Evolutionary conservation across 2,797 vertebrate genomes (phyloP), one percentile per base, ranked within the genome.

Genomic region (Erithacus rubecula): DNA sequence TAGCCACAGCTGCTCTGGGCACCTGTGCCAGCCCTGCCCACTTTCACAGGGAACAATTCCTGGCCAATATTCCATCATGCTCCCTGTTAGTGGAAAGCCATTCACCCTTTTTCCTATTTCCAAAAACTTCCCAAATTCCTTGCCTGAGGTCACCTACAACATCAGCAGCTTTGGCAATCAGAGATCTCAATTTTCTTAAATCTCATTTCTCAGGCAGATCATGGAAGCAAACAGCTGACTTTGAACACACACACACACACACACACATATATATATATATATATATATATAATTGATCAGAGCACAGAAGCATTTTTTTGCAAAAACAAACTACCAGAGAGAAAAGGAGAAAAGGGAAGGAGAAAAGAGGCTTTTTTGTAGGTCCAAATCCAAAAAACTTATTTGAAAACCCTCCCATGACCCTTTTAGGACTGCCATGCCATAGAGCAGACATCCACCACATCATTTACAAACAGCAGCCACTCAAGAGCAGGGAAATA

Each of bases 1-100:
- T 62, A 88, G 53, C 47, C 69, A 3, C 34, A 81, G 62, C 47
- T 60, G 0, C 62, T 37, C 77, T 67, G 68, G 44, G 30, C 34
- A 88, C 29, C 60, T 60, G 47, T 36, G 53, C 86, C 86, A 81
- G 47, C 8, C 34, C 34, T 60, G 0, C 1, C 12, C 55, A 22
- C n/a, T 20, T 17, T 46, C 10, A 0, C n/a, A 59, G 30, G 23
- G 24, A 47, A 1, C 0, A 47, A 68, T 41, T 68, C 15, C 62
- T 32, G 2, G 55, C 47, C 70, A 60, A 15, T 15, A 7, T 20
- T 23, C 62, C 55, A 59, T 23, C n/a, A 44, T 46, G 24, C 24
- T 8, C 17, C 46, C 15, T 26, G 18, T 30, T 24, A 74, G 3
- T 34, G 46, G 39, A 14, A 74, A 59, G 17, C 17, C 68, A 32